Conservation (phyloP, 2,888 invertebrate species). For the Cephus runcator region DNA sequence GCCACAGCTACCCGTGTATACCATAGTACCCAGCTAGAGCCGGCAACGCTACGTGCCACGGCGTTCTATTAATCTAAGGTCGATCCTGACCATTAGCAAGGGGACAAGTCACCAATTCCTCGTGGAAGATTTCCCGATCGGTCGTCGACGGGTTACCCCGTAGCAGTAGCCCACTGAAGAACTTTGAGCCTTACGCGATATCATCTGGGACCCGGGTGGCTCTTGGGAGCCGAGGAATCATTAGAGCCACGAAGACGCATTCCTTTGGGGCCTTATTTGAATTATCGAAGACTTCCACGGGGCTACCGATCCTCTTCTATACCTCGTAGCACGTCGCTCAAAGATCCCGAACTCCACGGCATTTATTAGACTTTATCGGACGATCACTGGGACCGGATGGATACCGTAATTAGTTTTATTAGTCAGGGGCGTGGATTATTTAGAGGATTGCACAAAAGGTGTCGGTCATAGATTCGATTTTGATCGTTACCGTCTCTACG, state of each 20-base stretch:
- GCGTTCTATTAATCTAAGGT: background rate
- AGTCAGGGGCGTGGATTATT: constrained; percentile 25
- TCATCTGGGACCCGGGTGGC: constrained; percentile 41
- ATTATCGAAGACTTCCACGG: constrained; percentile 14
- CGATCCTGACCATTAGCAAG: background rate
- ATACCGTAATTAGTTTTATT: constrained; percentile 51
- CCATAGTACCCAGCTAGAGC: background rate
- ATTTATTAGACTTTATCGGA: constrained; percentile 43
- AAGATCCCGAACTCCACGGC: constrained; percentile 13
- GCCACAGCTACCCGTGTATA: background rate
- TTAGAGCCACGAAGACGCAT: constrained; percentile 38
- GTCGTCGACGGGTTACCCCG: background rate
- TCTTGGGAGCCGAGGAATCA: constrained; percentile 45
- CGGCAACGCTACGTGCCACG: background rate
- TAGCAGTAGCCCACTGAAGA: constrained; percentile 17
- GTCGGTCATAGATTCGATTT: background rate
- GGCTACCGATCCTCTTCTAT: constrained; percentile 1
- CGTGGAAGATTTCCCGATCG: background rate
- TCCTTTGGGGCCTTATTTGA: constrained; percentile 23
- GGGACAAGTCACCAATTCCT: background rate
- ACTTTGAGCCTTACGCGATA: constrained; percentile 43
- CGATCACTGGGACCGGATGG: constrained; percentile 41
- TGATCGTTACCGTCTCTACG: background rate
- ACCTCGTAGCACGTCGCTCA: constrained; percentile 7
- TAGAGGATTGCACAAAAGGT: constrained; percentile 16